Conservation (phyloP, 2,797 vertebrate species). For the Glossophaga mutica region DNA sequence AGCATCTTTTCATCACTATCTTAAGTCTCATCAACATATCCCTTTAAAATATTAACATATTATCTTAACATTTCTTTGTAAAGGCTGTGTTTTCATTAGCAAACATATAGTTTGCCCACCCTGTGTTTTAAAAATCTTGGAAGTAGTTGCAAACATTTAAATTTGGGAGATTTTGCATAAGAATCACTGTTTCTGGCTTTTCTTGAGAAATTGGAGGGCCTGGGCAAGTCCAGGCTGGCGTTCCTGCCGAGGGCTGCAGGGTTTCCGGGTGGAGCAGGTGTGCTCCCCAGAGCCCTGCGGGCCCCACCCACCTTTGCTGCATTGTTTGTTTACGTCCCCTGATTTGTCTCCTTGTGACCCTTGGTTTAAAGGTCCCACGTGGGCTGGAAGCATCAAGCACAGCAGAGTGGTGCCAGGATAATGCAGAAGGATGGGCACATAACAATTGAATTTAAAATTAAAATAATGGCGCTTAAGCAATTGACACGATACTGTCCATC, state of each 20-base stretch:
- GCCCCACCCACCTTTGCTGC: too few relatives aligned
- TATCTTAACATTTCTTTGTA: neutral
- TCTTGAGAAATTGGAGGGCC: neutral
- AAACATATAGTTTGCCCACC: neutral
- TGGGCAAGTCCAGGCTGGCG: neutral
- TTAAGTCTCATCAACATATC: neutral
- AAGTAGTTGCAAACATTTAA: neutral
- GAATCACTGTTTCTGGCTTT: neutral
- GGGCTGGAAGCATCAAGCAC: neutral
- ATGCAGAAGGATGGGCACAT: neutral
- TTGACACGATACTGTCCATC: neutral
- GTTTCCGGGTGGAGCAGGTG: too few relatives aligned
- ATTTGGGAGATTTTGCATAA: neutral
- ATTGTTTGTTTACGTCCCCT: neutral
- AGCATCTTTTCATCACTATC: neutral
- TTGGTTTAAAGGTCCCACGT: neutral
- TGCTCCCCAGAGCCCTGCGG: too few relatives aligned
- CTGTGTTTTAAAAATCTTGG: neutral
- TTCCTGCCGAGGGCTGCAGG: neutral
- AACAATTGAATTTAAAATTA: neutral
- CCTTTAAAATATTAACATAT: neutral
- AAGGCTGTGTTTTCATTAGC: neutral
- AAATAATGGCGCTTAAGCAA: neutral
- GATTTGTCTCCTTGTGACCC: neutral
- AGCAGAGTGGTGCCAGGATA: neutral